phyloP scores from a whole-genome alignment of 2,888 invertebrate species.

The Hoplodrina blanda region DNA sequence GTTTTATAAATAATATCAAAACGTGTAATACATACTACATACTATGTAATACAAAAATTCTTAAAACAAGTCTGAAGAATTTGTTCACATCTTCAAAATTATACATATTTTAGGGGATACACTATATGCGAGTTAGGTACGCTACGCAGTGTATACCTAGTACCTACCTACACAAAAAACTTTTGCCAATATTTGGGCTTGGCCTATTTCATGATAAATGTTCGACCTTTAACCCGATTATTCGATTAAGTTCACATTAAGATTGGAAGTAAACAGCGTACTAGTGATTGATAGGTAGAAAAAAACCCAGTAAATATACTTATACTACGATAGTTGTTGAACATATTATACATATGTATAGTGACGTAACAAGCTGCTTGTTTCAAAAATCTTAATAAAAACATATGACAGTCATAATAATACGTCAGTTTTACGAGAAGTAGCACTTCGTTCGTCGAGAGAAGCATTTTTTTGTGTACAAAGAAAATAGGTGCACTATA shows the following conservation, averaged over 20 bases:
- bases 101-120: background rate
- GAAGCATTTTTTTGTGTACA: no score
- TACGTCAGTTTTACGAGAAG: background rate
- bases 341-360: no score
- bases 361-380: background rate
- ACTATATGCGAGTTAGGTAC: background rate
- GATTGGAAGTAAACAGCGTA: background rate
- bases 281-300: constrained; percentile 10
- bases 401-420: background rate
- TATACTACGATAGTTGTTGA: background rate
- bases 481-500: no score
- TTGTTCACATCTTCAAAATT: background rate
- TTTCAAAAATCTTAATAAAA: constrained; percentile 3
- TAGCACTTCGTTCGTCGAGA: no score
- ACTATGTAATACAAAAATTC: no score
- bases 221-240: constrained; percentile 6
- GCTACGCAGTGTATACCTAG: background rate
- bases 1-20: constrained; percentile 8
- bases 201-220: constrained; percentile 8
- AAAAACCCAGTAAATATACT: background rate
- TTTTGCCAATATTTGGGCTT: constrained; percentile 16
- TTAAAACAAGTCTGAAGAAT: background rate
- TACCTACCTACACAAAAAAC: background rate
- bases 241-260: constrained; percentile 9
- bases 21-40: constrained; percentile 10